Evolutionary conservation across 2,797 vertebrate genomes (phyloP).

Genomic region (Gallinago stenura): DNA sequence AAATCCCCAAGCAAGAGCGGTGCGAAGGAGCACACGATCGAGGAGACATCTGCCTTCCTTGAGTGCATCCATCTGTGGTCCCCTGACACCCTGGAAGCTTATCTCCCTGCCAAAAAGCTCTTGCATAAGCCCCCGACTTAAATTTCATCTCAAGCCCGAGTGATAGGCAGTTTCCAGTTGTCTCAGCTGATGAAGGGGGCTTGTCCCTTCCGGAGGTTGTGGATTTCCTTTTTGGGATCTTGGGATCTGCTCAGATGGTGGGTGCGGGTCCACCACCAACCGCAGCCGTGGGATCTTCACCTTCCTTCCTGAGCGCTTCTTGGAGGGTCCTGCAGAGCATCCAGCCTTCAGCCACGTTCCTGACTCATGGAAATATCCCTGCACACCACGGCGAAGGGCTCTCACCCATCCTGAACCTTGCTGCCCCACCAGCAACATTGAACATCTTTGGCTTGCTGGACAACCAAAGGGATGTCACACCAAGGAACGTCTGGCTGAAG

Average conservation of each 20-base stretch:
- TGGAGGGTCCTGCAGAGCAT: not conserved
- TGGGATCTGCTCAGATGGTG: not conserved
- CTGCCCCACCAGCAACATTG: too few species aligned
- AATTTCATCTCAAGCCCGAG: constrained; percentile 14
- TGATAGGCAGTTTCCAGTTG: constrained; percentile 49
- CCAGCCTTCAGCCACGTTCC: not conserved
- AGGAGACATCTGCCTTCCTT: constrained; percentile 73
- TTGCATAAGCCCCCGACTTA: constrained; percentile 58
- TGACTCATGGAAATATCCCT: not conserved
- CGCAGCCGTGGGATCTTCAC: not conserved
- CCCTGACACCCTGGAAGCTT: constrained; percentile 35
- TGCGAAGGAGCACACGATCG: constrained; percentile 40
- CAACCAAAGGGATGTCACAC: not conserved
- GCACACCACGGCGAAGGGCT: accelerated
- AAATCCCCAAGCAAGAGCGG: constrained; percentile 56
- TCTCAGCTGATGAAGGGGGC: not conserved
- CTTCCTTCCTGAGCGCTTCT: not conserved
- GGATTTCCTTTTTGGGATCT: not conserved
- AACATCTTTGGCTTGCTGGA: not conserved
- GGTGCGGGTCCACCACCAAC: not conserved
- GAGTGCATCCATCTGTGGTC: constrained; percentile 70
- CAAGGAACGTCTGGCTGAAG: not conserved
- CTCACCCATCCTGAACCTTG: not conserved
- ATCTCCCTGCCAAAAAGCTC: constrained; percentile 58
- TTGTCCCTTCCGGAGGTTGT: not conserved